Base-by-base conservation (phyloP, 2,888 invertebrate species). In the Dryococelus australis region DNA sequence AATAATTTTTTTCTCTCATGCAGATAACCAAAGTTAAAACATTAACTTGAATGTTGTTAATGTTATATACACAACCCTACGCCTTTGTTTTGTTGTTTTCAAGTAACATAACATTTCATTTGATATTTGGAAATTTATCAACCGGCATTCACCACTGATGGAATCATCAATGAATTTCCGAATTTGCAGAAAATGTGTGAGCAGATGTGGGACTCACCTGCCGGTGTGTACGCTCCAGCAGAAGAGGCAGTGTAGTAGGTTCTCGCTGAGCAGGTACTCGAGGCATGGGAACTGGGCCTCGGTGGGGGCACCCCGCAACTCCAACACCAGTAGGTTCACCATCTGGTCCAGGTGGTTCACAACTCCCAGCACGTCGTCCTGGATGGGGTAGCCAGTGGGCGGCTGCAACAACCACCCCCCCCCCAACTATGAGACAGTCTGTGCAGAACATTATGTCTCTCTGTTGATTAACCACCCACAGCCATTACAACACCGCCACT, bases 331-430 rank as follows among this genome's bases (percentile, higher is more conserved):
- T 28, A 99, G 93, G 0, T 97, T 97, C 3, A 97, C 95, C 95
- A 99, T 96, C 92, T 98, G 98, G 91, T 98, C 98, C 91, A 99
- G 93, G 91, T 98, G 98, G 91, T 97, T 98, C 27, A 98, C 96
- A 85, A 99, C 98, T 43, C 96, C 96, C 81, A 97, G 94, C 0
- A 98, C 97, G 92, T 98, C 98, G 92, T 98, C 98, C 91, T 35
- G 35, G 35, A 35, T 35, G 35, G 35, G 35, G 35, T 35, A 35
- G 91, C 91, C 91, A 78, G 93, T 92, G 83, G 93, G 92, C 84
- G 92, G 93, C 93, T 95, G 90, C 89, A 92, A 90, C 83, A 83
- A 10, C 10, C 35, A 35, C 28, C 28, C 27, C 28, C 28, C 28
- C 28, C 27, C 28, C 28, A 83, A 35, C 35, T 35, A 5, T n/a